These are phyloP conservation scores for Apodemia mormo DNA, from an alignment of 2,888 invertebrate species.

Conservation along the genomic window DNA sequence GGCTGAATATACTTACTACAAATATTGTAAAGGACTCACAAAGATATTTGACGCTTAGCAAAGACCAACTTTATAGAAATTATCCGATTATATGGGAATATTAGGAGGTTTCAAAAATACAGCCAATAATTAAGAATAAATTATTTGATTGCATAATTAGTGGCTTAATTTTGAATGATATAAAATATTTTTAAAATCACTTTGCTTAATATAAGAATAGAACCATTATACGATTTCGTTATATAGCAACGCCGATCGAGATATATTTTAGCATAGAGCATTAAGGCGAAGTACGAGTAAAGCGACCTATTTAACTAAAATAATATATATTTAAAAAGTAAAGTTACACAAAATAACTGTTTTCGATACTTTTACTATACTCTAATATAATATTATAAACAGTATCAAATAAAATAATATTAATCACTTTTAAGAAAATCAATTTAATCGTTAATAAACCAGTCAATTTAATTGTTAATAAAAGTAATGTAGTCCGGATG, in stretches of 20 bases:
- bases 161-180: background rate
- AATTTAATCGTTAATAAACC: too few species aligned
- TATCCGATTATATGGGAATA: too few species aligned
- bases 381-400: background rate
- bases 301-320: conserved; percentile 6
- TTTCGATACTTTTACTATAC: conserved; percentile 5
- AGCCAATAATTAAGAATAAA: background rate
- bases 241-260: background rate
- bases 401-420: background rate
- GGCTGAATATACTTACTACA: too few species aligned
- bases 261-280: background rate
- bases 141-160: background rate
- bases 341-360: conserved; percentile 6
- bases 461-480: background rate
- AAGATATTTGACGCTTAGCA: too few species aligned
- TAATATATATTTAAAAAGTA: background rate
- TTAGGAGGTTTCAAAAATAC: too few species aligned
- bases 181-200: conserved; percentile 8
- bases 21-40: too few species aligned
- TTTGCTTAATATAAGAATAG: background rate
- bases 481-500: too few species aligned
- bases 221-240: background rate
- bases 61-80: too few species aligned
- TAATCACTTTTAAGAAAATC: background rate
- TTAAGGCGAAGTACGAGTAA: background rate